These are phyloP conservation scores for Empis stercorea DNA, from an alignment of 2,888 invertebrate species.

Conservation along the genomic window DNA sequence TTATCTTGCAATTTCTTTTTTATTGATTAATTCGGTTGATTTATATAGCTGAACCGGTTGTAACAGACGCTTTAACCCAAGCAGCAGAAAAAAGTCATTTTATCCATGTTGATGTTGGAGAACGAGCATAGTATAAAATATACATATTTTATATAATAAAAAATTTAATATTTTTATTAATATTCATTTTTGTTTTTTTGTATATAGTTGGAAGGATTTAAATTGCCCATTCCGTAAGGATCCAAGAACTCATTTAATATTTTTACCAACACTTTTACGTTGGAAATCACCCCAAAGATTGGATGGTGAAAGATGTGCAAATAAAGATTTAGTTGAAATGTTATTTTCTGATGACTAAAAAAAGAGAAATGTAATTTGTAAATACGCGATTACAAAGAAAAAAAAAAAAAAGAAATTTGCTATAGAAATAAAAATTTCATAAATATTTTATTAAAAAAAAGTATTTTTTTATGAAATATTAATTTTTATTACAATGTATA, in stretches of 20 bases:
- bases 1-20: no score
- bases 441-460: no score
- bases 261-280: constrained; percentile 68
- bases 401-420: no score
- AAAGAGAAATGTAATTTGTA: no score
- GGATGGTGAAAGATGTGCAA: constrained; percentile 64
- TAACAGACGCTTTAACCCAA: constrained; percentile 51
- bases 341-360: constrained; percentile 56
- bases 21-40: no score
- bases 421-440: no score
- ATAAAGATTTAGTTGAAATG: constrained; percentile 63
- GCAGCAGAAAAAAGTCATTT: constrained; percentile 51
- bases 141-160: not conserved
- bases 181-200: no score
- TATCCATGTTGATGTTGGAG: constrained; percentile 67
- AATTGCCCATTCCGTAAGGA: constrained; percentile 73
- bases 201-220: constrained; percentile 77
- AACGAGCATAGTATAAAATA: constrained; percentile 55
- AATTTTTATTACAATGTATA: no score
- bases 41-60: constrained; percentile 59
- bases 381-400: no score
- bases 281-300: constrained; percentile 69
- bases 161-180: no score
- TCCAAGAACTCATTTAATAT: constrained; percentile 52
- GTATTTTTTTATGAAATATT: no score